Base-by-base conservation (phyloP, 2,113 vertebrate species). In the Fukomys damarensis region DNA sequence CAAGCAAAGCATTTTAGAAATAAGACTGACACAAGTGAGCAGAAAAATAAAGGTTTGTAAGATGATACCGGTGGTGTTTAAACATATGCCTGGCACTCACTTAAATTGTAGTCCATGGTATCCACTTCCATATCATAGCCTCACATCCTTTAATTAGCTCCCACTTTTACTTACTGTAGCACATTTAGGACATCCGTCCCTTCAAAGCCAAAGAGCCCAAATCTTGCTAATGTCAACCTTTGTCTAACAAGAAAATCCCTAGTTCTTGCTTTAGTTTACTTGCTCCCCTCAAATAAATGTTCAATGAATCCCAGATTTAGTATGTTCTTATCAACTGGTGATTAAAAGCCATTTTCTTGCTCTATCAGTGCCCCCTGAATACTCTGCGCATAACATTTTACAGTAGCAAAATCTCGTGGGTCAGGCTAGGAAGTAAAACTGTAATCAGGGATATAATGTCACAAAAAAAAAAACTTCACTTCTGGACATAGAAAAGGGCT, bases 61-160 rank as follows among this genome's bases (percentile, higher is more conserved):
- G 43, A 2, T 43, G 22, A 2, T 46, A 17, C 11, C 28, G 79
- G 22, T 28, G n/a, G 35, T 20, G 1, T 32, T 4, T 0, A 58
- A 49, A 70, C 0, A 30, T 0, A 11, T 0, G 0, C 46, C 63
- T 65, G 41, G 6, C n/a, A 4, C 30, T 11, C 61, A 4, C 3
- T 54, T 7, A 4, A 12, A 7, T 19, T 52, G 54, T 5, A 32
- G 26, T 13, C 16, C 52, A 30, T n/a, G 4, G 12, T 0, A 0
- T 28, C 22, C 2, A 8, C 38, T 0, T 30, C 38, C 5, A 20
- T 9, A 63, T 79, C 26, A 13, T 35, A 56, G 76, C 3, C 38
- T 52, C 17, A 8, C 4, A 6, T 3, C 12, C 43, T 22, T n/a
- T 26, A n/a, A 12, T 13, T 4, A 32, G 22, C 30, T 83, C 38